These are phyloP conservation scores for Neocloeon triangulifer DNA, from an alignment of 1,140 invertebrate genomes.

Conservation along the genomic window DNA sequence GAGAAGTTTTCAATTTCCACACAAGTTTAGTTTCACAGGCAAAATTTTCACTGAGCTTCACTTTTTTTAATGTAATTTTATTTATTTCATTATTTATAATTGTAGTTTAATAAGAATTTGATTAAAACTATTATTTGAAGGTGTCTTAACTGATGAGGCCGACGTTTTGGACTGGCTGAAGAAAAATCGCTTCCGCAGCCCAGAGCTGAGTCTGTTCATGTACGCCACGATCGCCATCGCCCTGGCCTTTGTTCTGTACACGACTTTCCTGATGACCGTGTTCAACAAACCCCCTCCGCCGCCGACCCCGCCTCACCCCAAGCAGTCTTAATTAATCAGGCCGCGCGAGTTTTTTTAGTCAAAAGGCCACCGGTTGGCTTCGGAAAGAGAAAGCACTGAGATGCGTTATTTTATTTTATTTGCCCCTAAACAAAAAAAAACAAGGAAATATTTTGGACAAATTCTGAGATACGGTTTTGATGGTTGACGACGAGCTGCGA, in stretches of 20 bases:
- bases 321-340: conserved; percentile 8
- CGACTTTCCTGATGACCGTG: conserved; percentile 72
- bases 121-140: conserved; percentile 28
- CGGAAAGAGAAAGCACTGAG: too few relatives aligned
- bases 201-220: conserved; percentile 87
- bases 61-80: conserved; percentile 1
- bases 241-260: conserved; percentile 70
- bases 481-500: too few relatives aligned
- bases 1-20: too few relatives aligned
- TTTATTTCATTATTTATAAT: background rate
- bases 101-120: background rate
- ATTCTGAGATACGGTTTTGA: too few relatives aligned
- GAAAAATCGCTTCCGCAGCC: conserved; percentile 79
- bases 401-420: too few relatives aligned
- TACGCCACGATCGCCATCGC: conserved; percentile 71
- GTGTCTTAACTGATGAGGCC: conserved; percentile 56
- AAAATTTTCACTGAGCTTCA: too few relatives aligned
- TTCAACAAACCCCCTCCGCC: conserved; percentile 26
- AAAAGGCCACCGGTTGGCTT: too few relatives aligned
- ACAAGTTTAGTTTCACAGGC: too few relatives aligned
- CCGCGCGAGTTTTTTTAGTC: too few relatives aligned
- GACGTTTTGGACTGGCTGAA: conserved; percentile 84
- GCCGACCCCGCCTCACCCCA: conserved; percentile 28
- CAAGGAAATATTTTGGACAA: too few relatives aligned
- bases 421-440: too few relatives aligned